Evolutionary conservation across 2,888 invertebrate species (phyloP).

Genomic region (Phania funesta): DNA sequence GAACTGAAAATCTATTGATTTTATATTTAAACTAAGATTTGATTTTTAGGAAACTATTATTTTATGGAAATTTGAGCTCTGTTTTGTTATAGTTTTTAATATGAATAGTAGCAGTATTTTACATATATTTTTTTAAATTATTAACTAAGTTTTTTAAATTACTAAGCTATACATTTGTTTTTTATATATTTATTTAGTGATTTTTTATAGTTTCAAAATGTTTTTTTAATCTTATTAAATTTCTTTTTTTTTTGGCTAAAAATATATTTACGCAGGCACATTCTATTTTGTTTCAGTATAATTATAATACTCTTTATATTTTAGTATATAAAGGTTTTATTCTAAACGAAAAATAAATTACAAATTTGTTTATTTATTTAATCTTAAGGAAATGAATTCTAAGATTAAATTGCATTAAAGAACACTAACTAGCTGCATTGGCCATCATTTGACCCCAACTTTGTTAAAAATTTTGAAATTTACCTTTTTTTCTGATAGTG

Average conservation of each 20-base stretch:
- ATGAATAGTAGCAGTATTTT: constrained; percentile 48
- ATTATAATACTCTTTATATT: constrained; percentile 60
- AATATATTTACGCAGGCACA: constrained; percentile 79
- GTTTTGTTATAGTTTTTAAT: constrained; percentile 32
- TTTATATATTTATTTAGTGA: constrained; percentile 16
- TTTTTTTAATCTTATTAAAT: constrained; percentile 55
- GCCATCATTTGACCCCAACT: too few relatives aligned
- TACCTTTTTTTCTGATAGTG: too few relatives aligned
- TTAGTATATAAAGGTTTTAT: constrained; percentile 29
- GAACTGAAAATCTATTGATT: not conserved
- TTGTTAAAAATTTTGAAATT: too few relatives aligned
- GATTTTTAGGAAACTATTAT: constrained; percentile 14
- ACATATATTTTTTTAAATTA: constrained; percentile 21
- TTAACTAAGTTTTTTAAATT: constrained; percentile 59
- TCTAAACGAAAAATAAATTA: constrained; percentile 42
- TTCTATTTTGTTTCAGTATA: constrained; percentile 79
- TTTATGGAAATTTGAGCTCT: constrained; percentile 67
- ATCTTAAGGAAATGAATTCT: not conserved
- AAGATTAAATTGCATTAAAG: too few relatives aligned
- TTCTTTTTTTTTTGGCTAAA: constrained; percentile 75
- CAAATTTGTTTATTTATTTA: not conserved
- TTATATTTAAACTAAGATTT: constrained; percentile 3
- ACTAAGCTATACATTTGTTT: constrained; percentile 62
- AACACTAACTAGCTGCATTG: too few relatives aligned
- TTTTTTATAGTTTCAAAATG: constrained; percentile 59